Evolutionary conservation across 1,140 invertebrate genomes (phyloP).

Genomic region (Rhagoletis pomonella): DNA sequence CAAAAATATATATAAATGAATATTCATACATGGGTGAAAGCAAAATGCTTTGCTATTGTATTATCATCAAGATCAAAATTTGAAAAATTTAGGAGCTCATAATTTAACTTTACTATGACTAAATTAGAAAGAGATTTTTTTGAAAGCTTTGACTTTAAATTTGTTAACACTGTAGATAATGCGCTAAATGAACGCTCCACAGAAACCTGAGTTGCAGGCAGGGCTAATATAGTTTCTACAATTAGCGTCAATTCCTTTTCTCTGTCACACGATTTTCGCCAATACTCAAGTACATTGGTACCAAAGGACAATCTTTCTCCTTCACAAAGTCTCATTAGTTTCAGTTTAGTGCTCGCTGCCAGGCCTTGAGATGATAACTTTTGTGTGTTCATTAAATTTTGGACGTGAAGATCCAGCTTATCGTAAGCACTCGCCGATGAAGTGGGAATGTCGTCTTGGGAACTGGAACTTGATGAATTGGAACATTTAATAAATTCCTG

Average conservation of each 20-base stretch:
- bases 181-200: neutral
- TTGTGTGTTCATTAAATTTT: slow-evolving; percentile 9
- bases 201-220: neutral
- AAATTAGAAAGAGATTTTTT: neutral
- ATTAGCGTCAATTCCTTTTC: neutral
- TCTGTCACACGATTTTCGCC: neutral
- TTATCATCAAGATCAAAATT: neutral
- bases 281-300: neutral
- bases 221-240: neutral
- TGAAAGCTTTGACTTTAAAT: neutral
- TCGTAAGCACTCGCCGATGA: neutral
- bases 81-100: neutral
- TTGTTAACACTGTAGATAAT: too few relatives aligned
- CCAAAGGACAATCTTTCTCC: neutral
- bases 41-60: too few relatives aligned
- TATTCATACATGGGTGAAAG: too few relatives aligned
- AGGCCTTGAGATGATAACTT: neutral
- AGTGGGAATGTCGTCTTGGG: neutral
- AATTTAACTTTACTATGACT: neutral
- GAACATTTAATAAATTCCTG: neutral
- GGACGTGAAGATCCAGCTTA: neutral
- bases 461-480: neutral
- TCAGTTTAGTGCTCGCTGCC: neutral
- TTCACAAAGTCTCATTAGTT: neutral
- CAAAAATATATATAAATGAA: too few relatives aligned